Evolutionary conservation across 1,140 invertebrate genomes (phyloP).

Genomic region (Sinonovacula constricta): DNA sequence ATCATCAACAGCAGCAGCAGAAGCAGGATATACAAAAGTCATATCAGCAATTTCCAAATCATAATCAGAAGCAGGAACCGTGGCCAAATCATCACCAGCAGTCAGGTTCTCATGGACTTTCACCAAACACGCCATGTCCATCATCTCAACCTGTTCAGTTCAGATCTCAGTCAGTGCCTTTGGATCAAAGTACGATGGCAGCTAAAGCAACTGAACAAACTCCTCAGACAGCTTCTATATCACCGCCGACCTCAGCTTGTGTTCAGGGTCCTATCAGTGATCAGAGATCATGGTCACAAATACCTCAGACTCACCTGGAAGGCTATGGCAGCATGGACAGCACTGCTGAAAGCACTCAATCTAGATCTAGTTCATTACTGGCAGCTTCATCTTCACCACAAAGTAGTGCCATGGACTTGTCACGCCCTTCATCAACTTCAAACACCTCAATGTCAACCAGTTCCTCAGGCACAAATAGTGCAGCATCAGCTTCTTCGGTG

Average conservation of each 20-base stretch:
- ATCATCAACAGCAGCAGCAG: conserved; percentile 8
- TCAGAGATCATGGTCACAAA: not conserved
- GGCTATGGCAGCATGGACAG: not conserved
- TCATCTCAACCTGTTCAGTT: not conserved
- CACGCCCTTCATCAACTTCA: not conserved
- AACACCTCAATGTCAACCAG: not conserved
- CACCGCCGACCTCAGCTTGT: not conserved
- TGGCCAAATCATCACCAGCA: conserved; percentile 24
- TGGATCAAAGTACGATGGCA: not conserved
- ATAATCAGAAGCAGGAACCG: not conserved
- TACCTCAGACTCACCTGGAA: not conserved
- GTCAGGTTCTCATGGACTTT: not conserved
- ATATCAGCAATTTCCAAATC: conserved; percentile 14
- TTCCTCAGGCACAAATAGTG: not conserved
- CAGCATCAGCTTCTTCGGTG: not conserved
- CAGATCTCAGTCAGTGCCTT: conserved; percentile 8
- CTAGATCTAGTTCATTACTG: not conserved
- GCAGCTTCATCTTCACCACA: not conserved
- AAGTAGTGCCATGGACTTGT: not conserved
- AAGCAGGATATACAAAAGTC: too few species aligned
- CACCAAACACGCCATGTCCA: not conserved
- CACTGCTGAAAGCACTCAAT: too few species aligned
- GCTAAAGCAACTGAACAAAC: not conserved
- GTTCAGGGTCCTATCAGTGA: conserved; percentile 15
- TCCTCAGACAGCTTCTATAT: not conserved